phyloP scores from a whole-genome alignment of 2,797 vertebrate species.

The Aselliscus stoliczkanus region DNA sequence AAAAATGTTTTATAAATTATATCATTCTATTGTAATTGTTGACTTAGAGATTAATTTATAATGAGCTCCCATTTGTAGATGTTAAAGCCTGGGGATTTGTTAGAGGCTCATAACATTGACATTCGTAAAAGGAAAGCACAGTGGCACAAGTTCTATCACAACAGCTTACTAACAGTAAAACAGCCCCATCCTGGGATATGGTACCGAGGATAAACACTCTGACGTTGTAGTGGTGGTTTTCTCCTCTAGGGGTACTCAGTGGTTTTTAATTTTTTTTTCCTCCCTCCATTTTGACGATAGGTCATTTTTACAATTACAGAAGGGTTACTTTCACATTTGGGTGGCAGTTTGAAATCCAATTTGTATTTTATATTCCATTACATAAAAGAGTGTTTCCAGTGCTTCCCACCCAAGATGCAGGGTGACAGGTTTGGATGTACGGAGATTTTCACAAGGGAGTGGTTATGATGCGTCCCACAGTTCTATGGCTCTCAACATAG shows the following conservation, averaged over 20 bases:
- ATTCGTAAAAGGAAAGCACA: neutral
- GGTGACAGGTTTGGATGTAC: neutral
- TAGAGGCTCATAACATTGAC: neutral
- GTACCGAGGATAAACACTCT: neutral
- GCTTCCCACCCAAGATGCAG: neutral
- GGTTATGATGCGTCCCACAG: neutral
- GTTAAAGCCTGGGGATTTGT: neutral
- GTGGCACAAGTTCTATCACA: neutral
- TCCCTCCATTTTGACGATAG: neutral
- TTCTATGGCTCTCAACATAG: neutral
- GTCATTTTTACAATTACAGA: neutral
- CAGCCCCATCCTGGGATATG: neutral
- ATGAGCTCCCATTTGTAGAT: neutral
- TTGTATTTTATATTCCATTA: neutral
- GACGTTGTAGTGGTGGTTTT: neutral
- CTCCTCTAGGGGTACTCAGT: neutral
- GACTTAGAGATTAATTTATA: constrained; percentile 5
- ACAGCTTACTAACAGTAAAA: neutral
- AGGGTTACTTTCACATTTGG: neutral
- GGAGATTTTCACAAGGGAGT: neutral
- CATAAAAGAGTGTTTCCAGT: neutral
- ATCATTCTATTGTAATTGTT: neutral
- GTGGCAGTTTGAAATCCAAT: neutral
- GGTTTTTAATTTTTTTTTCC: neutral
- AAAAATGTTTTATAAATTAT: neutral